These are phyloP conservation scores for Notolepis coatsorum DNA, from an alignment of 2,797 vertebrate genomes.

Conservation along the genomic window DNA sequence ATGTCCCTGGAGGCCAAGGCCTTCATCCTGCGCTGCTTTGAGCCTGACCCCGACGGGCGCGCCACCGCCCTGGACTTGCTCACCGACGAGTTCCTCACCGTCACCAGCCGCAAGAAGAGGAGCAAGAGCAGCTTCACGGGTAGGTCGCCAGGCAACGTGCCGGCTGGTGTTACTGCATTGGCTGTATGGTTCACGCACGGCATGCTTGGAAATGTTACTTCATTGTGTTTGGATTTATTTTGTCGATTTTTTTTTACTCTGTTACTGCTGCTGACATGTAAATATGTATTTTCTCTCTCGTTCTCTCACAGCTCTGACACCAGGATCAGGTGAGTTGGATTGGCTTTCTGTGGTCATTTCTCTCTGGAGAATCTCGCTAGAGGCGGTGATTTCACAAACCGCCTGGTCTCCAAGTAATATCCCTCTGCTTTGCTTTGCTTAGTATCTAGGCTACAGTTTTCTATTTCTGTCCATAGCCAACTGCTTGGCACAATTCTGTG, in stretches of 20 bases:
- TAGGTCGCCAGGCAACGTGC: constrained; percentile 41
- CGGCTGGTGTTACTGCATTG: neutral
- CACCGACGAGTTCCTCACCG: constrained; percentile 95
- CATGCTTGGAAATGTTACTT: constrained; percentile 23
- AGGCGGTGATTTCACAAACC: neutral
- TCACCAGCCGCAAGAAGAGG: constrained; percentile 95
- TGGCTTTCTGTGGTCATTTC: constrained; percentile 4
- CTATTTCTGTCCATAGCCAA: constrained; percentile 10
- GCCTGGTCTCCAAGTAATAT: constrained; percentile 26
- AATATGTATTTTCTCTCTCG: constrained; percentile 13
- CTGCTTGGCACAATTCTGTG: constrained; percentile 25
- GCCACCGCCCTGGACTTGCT: constrained; percentile 93
- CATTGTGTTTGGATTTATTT: neutral
- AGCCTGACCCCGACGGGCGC: constrained; percentile 93
- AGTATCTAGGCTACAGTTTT: constrained; percentile 20
- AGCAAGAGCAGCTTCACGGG: constrained; percentile 88
- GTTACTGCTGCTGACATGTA: constrained; percentile 35
- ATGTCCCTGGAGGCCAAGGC: constrained; percentile 98
- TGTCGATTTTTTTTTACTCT: constrained; percentile 31
- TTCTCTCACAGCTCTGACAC: constrained; percentile 84
- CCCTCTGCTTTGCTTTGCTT: constrained; percentile 13
- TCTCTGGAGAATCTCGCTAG: constrained; percentile 12
- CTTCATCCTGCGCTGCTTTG: constrained; percentile 95
- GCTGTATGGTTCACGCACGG: too few species aligned
- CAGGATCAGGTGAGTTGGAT: constrained; percentile 90